Conservation (phyloP, 1,140 invertebrate genomes). For the Thaumetopoea pityocampa region DNA sequence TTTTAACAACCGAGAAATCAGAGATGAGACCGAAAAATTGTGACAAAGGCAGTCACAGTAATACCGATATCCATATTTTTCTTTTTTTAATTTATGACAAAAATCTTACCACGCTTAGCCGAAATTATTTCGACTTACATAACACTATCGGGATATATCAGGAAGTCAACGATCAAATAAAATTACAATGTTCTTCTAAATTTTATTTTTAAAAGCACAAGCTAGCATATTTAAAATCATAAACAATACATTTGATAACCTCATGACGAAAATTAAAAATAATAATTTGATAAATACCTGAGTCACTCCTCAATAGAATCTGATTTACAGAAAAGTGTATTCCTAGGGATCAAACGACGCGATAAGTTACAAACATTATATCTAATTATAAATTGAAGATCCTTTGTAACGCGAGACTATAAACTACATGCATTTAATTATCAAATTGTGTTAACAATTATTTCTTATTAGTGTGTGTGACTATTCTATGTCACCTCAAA, state of each 20-base stretch:
- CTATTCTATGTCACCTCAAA: conserved; percentile 67
- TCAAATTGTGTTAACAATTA: conserved; percentile 33
- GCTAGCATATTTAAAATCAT: conserved; percentile 47
- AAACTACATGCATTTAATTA: conserved; percentile 50
- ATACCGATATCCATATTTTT: too few species aligned
- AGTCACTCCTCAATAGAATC: conserved; percentile 62
- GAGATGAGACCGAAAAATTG: too few species aligned
- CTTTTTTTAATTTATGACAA: too few species aligned
- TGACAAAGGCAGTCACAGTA: too few species aligned
- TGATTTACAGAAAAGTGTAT: conserved; percentile 50
- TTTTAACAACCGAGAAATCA: too few species aligned
- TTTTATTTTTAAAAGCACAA: conserved; percentile 27
- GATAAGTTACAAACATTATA: conserved; percentile 36
- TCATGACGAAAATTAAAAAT: conserved; percentile 45
- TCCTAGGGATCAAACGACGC: conserved; percentile 52
- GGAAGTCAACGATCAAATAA: too few species aligned
- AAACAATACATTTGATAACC: conserved; percentile 38
- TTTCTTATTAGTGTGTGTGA: conserved; percentile 38
- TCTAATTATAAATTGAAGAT: conserved; percentile 42
- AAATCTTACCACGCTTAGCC: too few species aligned
- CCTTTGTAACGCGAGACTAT: conserved; percentile 30
- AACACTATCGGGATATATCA: too few species aligned
- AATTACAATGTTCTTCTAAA: too few species aligned
- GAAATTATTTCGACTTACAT: too few species aligned
- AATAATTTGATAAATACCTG: conserved; percentile 67